Conservation (phyloP, 2,797 vertebrate species). For the Buceros bicornis region DNA sequence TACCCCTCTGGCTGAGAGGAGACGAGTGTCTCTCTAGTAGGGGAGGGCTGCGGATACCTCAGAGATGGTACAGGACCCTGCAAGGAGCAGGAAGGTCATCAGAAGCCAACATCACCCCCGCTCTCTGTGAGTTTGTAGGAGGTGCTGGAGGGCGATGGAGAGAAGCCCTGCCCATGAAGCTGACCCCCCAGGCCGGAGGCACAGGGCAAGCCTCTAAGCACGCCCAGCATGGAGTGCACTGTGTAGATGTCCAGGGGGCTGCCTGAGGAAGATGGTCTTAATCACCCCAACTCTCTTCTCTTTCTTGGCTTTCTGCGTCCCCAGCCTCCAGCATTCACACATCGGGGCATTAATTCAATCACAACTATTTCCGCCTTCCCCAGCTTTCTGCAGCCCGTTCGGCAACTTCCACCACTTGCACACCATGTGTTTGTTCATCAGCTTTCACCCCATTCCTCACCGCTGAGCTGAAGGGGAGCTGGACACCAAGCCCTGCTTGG, state of each 20-base stretch:
- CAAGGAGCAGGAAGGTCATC: not conserved
- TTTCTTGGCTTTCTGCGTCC: not conserved
- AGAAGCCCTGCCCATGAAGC: not conserved
- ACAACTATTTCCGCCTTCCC: not conserved
- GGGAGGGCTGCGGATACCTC: not conserved
- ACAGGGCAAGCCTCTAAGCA: not conserved
- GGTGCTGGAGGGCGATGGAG: not conserved
- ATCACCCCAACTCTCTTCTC: not conserved
- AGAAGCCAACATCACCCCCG: not conserved
- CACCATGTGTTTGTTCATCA: not conserved
- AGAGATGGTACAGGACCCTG: not conserved
- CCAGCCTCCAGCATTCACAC: not conserved
- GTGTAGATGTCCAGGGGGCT: not conserved
- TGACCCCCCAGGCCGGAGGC: not conserved
- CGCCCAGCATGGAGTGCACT: not conserved
- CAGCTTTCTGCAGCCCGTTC: not conserved
- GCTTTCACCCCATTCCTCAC: constrained; percentile 29
- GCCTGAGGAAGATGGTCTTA: not conserved
- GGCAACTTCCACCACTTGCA: not conserved
- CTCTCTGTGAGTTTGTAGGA: not conserved
- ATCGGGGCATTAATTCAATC: not conserved
- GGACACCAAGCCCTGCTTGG: not conserved
- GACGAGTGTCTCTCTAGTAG: fast-evolving
- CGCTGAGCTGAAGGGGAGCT: not conserved
- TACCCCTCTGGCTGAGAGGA: not conserved